Percentiles rank a stretch among this genome's conserved stretches.
Conservation (phyloP, 2,888 invertebrate genomes). For the Diarsia brunnea region DNA sequence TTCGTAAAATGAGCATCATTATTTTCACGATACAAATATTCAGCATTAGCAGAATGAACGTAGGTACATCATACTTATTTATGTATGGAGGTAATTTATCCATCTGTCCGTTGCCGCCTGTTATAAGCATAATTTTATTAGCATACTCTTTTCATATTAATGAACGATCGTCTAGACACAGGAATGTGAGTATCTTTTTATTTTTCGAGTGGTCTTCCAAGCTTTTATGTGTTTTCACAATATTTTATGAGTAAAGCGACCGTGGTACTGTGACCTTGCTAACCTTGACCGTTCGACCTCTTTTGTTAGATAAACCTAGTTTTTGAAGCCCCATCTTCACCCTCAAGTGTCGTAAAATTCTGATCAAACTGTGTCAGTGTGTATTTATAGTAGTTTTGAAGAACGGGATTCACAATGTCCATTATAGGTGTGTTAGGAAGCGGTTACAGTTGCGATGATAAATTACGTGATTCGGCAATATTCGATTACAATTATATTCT, state of each 20-base stretch:
- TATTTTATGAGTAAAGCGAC: constrained; percentile 23
- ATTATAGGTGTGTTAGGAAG: too few relatives aligned
- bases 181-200: neutral
- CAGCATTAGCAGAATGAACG: neutral
- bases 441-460: too few relatives aligned
- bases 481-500: too few relatives aligned
- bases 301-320: neutral
- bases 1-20: neutral
- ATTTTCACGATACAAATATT: neutral
- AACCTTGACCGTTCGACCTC: constrained; percentile 7
- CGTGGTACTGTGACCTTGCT: neutral
- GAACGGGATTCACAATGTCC: too few relatives aligned
- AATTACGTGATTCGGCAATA: too few relatives aligned
- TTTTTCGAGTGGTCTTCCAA: neutral
- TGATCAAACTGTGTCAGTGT: neutral
- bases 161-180: constrained; percentile 26
- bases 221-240: constrained; percentile 13
- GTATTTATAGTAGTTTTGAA: neutral
- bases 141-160: constrained; percentile 30
- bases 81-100: constrained; percentile 11
- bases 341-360: neutral
- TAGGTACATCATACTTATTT: constrained; percentile 9
- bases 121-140: constrained; percentile 18
- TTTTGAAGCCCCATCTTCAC: neutral
- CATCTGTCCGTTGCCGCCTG: too few relatives aligned